Evolutionary conservation across 2,888 invertebrate species (phyloP).

Genomic region (Hypomecis punctinalis): DNA sequence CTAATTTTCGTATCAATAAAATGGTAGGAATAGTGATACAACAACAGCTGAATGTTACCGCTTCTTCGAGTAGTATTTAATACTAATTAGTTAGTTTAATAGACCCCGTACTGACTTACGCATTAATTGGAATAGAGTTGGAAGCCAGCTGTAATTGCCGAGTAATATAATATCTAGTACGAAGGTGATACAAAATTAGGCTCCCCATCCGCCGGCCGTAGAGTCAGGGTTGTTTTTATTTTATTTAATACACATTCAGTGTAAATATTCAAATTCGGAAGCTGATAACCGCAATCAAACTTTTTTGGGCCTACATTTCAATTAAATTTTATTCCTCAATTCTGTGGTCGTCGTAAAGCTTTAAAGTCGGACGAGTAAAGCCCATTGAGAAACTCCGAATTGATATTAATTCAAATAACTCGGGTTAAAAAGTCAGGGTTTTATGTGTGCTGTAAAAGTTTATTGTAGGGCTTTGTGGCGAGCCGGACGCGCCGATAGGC

Average conservation of each 20-base stretch:
- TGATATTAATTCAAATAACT: conserved; percentile 86
- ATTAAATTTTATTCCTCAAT: conserved; percentile 85
- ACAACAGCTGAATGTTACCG: conserved; percentile 33
- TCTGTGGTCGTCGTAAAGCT: conserved; percentile 82
- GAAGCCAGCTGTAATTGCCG: conserved; percentile 32
- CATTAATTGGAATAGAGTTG: conserved; percentile 38
- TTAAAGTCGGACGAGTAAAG: conserved; percentile 84
- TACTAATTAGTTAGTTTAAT: conserved; percentile 41
- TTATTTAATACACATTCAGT: conserved; percentile 65
- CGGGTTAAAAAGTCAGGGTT: conserved; percentile 85
- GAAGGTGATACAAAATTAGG: conserved; percentile 40
- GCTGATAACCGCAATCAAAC: conserved; percentile 83
- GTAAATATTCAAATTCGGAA: conserved; percentile 85
- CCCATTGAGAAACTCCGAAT: conserved; percentile 85
- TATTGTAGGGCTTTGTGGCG: conserved; percentile 83
- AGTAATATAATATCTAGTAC: conserved; percentile 24
- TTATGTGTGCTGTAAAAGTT: conserved; percentile 84
- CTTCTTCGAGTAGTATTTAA: conserved; percentile 37
- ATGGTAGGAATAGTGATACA: conserved; percentile 34
- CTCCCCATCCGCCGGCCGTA: conserved; percentile 35
- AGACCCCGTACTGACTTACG: conserved; percentile 30
- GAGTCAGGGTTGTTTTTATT: conserved; percentile 48
- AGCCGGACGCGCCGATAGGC: conserved; percentile 82
- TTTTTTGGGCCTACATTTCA: conserved; percentile 82
- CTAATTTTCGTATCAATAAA: conserved; percentile 47